Percentiles rank a stretch among this genome's conserved stretches.
Conservation (phyloP, 2,797 vertebrate species). For the Ptychobarbus kaznakovi region DNA sequence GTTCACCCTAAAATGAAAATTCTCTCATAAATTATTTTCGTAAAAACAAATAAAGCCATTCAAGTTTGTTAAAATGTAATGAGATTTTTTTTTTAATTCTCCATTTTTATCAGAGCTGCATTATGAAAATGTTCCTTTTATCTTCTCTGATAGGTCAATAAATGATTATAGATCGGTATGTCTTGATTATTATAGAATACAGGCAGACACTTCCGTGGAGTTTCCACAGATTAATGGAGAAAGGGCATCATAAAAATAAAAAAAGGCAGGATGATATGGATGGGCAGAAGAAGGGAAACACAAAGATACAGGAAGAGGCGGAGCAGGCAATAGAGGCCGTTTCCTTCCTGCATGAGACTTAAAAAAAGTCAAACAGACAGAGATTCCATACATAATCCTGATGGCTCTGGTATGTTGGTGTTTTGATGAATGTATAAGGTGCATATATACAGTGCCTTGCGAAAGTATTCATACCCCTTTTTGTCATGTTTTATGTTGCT, state of each 20-base stretch:
- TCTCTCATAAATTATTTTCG: neutral
- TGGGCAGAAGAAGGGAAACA: neutral
- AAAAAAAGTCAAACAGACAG: conserved; percentile 1
- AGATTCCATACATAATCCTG: neutral
- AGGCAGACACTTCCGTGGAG: neutral
- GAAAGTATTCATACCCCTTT: too few relatives aligned
- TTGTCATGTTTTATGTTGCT: too few relatives aligned
- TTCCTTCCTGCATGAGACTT: neutral
- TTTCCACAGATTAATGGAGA: neutral
- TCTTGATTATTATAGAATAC: neutral
- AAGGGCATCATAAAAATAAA: neutral
- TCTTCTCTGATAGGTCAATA: neutral
- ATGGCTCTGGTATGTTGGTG: neutral
- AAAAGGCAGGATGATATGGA: neutral
- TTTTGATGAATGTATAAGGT: neutral
- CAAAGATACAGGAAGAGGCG: conserved; percentile 1
- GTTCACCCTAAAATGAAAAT: neutral
- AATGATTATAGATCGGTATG: neutral
- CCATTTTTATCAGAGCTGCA: neutral
- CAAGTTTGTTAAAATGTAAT: neutral
- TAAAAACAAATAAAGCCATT: neutral
- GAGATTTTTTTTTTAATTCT: neutral
- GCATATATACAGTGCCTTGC: too few relatives aligned
- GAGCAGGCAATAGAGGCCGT: neutral
- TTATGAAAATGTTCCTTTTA: neutral